phyloP scores from a whole-genome alignment of 64 coral and sea anemone species.

The Actinia tenebrosa region DNA sequence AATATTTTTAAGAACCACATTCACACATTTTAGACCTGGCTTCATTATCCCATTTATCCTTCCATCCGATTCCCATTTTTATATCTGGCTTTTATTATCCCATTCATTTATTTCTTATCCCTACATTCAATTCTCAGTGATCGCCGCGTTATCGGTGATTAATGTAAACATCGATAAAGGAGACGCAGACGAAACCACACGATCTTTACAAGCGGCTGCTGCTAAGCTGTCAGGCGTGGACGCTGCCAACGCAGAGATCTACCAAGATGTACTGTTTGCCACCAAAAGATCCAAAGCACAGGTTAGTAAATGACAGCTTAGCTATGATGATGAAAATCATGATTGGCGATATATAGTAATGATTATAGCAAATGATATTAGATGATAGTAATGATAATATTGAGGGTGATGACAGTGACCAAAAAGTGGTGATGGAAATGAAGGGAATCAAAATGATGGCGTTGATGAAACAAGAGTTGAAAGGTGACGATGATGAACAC shows the following conservation, averaged over 20 bases:
- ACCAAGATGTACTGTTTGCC: conserved; percentile 68
- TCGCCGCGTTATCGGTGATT: conserved; percentile 75
- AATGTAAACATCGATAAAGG: conserved; percentile 78
- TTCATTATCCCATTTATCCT: too few relatives aligned
- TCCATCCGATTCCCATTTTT: neutral
- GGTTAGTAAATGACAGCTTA: conserved; percentile 20
- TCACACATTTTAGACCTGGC: too few relatives aligned
- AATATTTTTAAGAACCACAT: too few relatives aligned
- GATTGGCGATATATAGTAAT: neutral
- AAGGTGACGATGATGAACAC: too few relatives aligned
- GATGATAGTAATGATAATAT: neutral
- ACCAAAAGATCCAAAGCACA: conserved; percentile 63
- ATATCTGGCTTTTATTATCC: neutral
- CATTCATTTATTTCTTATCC: neutral
- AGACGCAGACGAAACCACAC: conserved; percentile 44
- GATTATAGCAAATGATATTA: neutral
- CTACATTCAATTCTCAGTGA: conserved; percentile 41
- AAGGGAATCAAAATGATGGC: too few relatives aligned
- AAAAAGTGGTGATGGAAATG: neutral
- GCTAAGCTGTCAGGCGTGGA: conserved; percentile 74
- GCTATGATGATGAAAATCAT: neutral
- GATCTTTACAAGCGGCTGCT: conserved; percentile 50
- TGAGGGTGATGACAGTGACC: neutral
- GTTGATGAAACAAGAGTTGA: too few relatives aligned
- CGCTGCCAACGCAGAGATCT: conserved; percentile 45